Base-by-base conservation (phyloP, 2,113 vertebrate genomes). In the Eubucco bourcierii region DNA sequence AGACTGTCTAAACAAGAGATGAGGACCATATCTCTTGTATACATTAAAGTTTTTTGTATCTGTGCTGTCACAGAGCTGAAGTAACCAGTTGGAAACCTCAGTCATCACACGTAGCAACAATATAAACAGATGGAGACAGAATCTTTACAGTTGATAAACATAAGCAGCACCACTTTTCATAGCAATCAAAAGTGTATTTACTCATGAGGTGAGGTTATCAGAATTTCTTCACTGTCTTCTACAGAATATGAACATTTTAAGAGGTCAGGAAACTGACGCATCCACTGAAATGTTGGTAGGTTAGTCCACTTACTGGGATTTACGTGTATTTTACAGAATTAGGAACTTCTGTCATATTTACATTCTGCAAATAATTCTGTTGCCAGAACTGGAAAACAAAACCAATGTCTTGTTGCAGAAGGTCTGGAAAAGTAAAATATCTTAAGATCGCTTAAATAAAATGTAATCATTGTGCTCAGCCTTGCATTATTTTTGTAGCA, bases 1-100 rank as follows among this genome's bases (percentile, higher is more conserved):
- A 92, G 34, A 73, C 50, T 76, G 47, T 13, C 66, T 90, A 84
- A 90, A 39, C 63, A 93, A 56, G 71, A 90, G 75, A 63, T 41
- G 71, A 88, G 64, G 27, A 60, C 61, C 59, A 29, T 56, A 84
- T 31, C 46, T 77, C 56, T 59, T 56, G 7, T n/a, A 84, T 64
- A 95, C 52, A 77, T 67, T 41, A 67, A 84, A 33, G 74, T 67
- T 72, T 96, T 95, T 96, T 89, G 89, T 93, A 96, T 77, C 92
- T 87, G 21, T 56, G 47, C 59, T 74, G 67, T 61, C 94, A 93
- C 53, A 88, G 81, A 50, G 59, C 65, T 89, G 75, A 96, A 89
- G 71, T 24, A 89, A 85, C 52, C 95, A 92, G 67, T 7, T 96
- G 94, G 84, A 90, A 96, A 55, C 41, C 88, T 90, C 87, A 93